These are phyloP conservation scores for Rhagologus leucostigma DNA, from an alignment of 2,113 vertebrate species.

Conservation along the genomic window DNA sequence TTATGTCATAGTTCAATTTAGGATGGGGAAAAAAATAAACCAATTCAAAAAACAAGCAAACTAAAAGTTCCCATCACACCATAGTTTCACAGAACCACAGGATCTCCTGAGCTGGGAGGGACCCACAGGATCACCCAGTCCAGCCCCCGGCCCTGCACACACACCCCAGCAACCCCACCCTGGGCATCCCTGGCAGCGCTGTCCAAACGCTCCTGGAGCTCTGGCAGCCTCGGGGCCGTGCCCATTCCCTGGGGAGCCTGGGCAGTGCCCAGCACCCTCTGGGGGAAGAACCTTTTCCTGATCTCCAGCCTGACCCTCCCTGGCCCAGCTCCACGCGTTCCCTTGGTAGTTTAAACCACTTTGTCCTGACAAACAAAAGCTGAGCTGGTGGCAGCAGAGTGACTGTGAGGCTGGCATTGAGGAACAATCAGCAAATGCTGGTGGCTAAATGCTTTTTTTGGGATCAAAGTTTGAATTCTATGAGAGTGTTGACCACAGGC, in stretches of 20 bases:
- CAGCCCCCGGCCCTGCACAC: background rate
- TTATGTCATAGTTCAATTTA: background rate
- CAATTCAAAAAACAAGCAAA: background rate
- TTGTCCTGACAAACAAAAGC: background rate
- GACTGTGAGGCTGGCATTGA: background rate
- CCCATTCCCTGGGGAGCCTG: background rate
- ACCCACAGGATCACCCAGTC: background rate
- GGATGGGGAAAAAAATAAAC: background rate
- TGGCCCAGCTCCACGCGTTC: accelerated
- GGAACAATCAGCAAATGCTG: background rate
- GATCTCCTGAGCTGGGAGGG: background rate
- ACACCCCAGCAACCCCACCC: background rate
- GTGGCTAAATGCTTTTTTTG: background rate
- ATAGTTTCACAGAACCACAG: background rate
- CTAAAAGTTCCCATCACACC: background rate
- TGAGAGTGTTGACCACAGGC: background rate
- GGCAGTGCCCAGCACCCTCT: background rate
- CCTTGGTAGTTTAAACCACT: background rate
- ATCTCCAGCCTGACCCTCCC: accelerated
- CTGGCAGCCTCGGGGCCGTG: background rate
- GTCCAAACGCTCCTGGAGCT: background rate
- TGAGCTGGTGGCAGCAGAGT: background rate
- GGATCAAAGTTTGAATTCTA: background rate
- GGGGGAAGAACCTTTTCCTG: background rate
- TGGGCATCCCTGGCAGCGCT: background rate